Evolutionary conservation across 2,888 invertebrate species (phyloP).

Genomic region (Plagodis dolabraria): DNA sequence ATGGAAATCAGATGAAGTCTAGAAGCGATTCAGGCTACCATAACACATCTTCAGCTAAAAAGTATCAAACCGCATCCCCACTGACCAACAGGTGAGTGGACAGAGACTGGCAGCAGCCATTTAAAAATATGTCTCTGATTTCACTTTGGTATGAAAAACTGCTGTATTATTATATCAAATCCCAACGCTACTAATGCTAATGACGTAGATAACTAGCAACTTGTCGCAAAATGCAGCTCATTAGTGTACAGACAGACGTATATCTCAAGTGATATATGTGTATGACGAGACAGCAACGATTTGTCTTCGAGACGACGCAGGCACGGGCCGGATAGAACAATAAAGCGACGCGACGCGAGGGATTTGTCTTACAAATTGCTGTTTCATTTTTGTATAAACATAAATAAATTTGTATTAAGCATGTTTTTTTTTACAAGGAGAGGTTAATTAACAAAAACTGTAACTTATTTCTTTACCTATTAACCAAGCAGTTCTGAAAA

Average conservation of each 20-base stretch:
- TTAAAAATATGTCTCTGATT: too few species aligned
- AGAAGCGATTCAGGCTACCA: too few species aligned
- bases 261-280: conserved; percentile 2
- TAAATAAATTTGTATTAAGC: background rate
- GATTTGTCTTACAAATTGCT: background rate
- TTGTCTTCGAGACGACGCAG: background rate
- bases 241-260: conserved; percentile 5
- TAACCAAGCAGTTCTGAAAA: too few species aligned
- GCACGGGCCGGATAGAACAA: background rate
- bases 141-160: too few species aligned
- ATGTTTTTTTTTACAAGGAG: too few species aligned
- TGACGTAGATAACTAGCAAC: background rate
- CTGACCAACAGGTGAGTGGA: too few species aligned
- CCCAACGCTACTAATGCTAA: background rate
- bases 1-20: too few species aligned
- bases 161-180: background rate
- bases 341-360: background rate
- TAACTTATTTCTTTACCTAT: too few species aligned
- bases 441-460: too few species aligned
- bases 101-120: too few species aligned
- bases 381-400: background rate
- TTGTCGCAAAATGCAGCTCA: conserved; percentile 9
- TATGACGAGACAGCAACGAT: conserved; percentile 1
- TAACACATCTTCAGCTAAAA: too few species aligned
- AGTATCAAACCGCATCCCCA: too few species aligned